phyloP scores from a whole-genome alignment of 1,140 invertebrate species.

The Bicyclus anynana region DNA sequence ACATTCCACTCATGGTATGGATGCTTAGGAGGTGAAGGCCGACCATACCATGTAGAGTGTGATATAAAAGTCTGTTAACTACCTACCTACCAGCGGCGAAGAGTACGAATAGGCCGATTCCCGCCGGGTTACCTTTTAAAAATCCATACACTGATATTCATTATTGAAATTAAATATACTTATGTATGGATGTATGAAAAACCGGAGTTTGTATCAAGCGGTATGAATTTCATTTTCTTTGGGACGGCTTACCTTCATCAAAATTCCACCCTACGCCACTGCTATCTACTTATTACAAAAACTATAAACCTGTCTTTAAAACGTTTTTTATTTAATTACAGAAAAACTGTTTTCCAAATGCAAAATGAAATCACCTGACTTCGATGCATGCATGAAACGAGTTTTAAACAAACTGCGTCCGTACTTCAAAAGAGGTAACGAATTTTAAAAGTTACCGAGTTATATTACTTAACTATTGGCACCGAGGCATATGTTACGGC shows the following conservation, averaged over 20 bases:
- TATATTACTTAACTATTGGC: neutral
- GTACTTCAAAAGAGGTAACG: constrained; percentile 84
- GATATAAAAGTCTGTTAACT: too few species aligned
- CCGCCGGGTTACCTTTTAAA: too few species aligned
- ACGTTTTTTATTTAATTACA: constrained; percentile 32
- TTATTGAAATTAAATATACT: too few species aligned
- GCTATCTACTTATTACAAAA: neutral
- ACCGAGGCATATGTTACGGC: too few species aligned
- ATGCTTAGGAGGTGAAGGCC: constrained; percentile 11
- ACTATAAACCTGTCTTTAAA: neutral
- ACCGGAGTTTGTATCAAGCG: too few species aligned
- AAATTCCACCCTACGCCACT: neutral
- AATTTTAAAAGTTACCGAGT: too few species aligned
- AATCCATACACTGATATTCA: too few species aligned
- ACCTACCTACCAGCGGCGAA: too few species aligned
- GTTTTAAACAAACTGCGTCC: constrained; percentile 84
- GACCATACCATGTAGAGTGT: neutral
- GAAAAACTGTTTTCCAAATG: constrained; percentile 77
- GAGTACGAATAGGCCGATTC: too few species aligned
- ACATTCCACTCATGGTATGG: neutral
- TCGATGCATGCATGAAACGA: constrained; percentile 85
- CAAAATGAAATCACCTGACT: constrained; percentile 77
- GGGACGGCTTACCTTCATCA: too few species aligned
- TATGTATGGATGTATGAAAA: too few species aligned
- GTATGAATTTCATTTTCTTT: too few species aligned